Base-by-base conservation (phyloP, 1,140 invertebrate species). In the Ceratina australensis region DNA sequence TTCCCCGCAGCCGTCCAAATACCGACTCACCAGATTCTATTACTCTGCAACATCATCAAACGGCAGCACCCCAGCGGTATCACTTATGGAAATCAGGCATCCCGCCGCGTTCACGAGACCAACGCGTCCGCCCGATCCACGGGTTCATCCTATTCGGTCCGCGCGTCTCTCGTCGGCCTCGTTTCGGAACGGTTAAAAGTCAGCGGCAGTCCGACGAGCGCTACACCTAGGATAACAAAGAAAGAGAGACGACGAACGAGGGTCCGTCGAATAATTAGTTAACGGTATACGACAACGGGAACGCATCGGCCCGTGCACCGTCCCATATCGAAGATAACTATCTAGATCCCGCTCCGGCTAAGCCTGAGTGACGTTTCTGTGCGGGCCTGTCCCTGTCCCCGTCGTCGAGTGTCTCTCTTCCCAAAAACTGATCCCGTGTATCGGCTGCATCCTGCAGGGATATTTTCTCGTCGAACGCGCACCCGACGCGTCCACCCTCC, bases 341-440 rank as follows among this genome's bases (percentile, higher is more conserved):
- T 85, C 85, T 88, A 80, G 83, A 88, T 89, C 86, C 85, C 20
- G 50, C 77, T 80, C 77, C 68, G 57, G 57, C 76, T 91, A 92
- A 92, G 87, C 87, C 87, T 91, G 90, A 92, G 71, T 90, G 90
- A 92, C 89, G 86, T 89, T 91, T 90, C 87, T 87, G 84, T 89
- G 68, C 86, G 87, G 79, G 77, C 83, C 71, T 33, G 54, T 72
- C 82, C 72, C 71, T 87, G 78, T 86, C 80, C 77, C 79, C 67
- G 72, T 80, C 82, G 47, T 77, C 79, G 77, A 79, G 81, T 66
- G 71, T 64, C 83, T 81, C 82, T 77, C 33, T 42, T 42, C 33
- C 78, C 49, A 26, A 81, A 71, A 50, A 69, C 66, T 49, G 33
- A 82, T 66, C 75, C 60, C 42, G 57, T 56, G 28, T 59, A 60